Percentiles rank a stretch among this genome's conserved stretches.
phyloP scores from a whole-genome alignment of 2,113 vertebrate species.

The Merops nubicus region DNA sequence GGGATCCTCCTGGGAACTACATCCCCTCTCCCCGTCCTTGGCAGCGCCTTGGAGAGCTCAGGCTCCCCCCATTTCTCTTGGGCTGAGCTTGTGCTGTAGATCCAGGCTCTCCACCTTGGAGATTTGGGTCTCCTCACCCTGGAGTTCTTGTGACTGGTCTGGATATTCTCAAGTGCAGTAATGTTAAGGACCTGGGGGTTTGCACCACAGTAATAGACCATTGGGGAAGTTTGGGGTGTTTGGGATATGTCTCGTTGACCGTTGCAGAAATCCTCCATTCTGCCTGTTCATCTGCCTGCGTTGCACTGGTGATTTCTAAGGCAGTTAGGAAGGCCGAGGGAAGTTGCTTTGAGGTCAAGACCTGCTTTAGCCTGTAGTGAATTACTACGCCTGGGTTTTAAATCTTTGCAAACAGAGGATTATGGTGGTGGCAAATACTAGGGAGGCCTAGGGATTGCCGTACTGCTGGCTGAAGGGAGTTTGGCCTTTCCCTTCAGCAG shows the following conservation, averaged over 20 bases:
- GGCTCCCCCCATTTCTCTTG: neutral
- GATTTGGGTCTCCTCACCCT: neutral
- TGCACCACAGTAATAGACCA: neutral
- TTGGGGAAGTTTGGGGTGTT: neutral
- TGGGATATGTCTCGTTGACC: neutral
- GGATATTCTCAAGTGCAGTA: neutral
- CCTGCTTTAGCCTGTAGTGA: constrained; percentile 48
- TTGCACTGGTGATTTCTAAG: neutral
- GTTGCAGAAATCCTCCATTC: neutral
- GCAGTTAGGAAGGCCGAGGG: neutral
- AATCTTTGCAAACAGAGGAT: constrained; percentile 65
- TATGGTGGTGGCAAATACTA: constrained; percentile 41
- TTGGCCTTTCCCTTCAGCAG: constrained; percentile 15
- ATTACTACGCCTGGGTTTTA: constrained; percentile 35
- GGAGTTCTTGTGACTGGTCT: neutral
- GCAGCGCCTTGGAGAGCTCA: neutral
- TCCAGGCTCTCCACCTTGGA: rapidly evolving
- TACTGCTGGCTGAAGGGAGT: neutral
- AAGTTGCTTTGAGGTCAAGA: constrained; percentile 58
- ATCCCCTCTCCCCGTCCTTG: neutral
- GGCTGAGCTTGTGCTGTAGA: neutral
- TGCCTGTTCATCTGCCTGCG: neutral
- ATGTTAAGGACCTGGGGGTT: neutral
- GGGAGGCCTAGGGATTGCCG: neutral
- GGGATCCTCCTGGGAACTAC: neutral